A percentile compares a stretch with the other conserved stretches of the same genome.
phyloP scores from a whole-genome alignment of 1,140 invertebrate species.

The Lepidurus couesii region DNA sequence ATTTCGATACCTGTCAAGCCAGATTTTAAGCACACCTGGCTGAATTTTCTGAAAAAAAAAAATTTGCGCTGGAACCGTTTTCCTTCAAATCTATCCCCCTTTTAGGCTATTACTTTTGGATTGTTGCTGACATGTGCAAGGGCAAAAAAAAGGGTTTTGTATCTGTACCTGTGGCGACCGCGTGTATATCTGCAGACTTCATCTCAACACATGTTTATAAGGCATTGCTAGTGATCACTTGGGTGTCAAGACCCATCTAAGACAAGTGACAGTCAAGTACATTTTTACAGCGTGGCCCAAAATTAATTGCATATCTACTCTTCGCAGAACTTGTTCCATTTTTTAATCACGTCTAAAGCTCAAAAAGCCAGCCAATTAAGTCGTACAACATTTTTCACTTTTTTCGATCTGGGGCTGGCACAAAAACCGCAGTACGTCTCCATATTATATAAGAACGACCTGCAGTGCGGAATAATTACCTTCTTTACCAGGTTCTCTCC shows the following conservation, averaged over 20 bases:
- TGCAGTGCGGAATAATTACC: slow-evolving; percentile 6
- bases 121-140: background rate
- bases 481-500: background rate
- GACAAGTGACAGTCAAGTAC: slow-evolving; percentile 2
- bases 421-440: background rate
- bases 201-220: slow-evolving; percentile 8
- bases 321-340: background rate
- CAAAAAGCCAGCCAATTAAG: background rate
- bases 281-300: background rate
- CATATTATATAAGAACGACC: background rate
- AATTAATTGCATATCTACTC: background rate
- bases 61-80: background rate
- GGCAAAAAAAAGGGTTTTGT: background rate
- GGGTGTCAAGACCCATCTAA: background rate
- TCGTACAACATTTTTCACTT: background rate
- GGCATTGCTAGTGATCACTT: background rate
- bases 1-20: slow-evolving; percentile 11
- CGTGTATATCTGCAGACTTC: background rate
- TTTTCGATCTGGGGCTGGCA: background rate
- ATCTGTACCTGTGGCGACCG: background rate
- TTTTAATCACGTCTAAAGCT: background rate
- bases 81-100: no score
- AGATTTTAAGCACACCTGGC: background rate
- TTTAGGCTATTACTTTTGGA: background rate
- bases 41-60: background rate